phyloP scores from a whole-genome alignment of 2,888 invertebrate species.

The Mythimna loreyi region DNA sequence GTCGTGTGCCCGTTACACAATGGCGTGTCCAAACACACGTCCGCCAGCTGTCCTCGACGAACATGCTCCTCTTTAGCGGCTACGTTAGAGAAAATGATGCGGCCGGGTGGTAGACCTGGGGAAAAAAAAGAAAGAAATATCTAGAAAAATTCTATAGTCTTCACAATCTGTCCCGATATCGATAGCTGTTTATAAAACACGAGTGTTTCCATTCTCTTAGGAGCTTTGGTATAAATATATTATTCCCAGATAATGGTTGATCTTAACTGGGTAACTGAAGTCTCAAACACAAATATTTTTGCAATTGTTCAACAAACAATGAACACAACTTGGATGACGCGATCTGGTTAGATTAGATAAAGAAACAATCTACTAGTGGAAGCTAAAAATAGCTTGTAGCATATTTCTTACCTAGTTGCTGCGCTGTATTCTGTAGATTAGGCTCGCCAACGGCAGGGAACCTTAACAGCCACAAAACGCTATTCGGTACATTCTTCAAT shows the following conservation, averaged over 20 bases:
- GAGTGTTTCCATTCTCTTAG: not conserved
- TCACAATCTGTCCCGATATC: not conserved
- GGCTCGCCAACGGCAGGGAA: conserved; percentile 98
- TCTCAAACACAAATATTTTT: not conserved
- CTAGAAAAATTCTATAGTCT: not conserved
- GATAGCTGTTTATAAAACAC: conserved; percentile 4
- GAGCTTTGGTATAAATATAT: not conserved
- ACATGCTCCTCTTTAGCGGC: conserved; percentile 99
- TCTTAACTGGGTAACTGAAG: not conserved
- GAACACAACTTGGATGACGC: not conserved
- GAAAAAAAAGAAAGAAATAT: not conserved
- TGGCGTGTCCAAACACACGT: conserved; percentile 99
- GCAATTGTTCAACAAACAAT: not conserved
- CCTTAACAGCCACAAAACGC: conserved; percentile 98
- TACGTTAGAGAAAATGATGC: conserved; percentile 99
- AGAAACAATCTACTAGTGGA: not conserved
- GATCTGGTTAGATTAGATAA: conserved; percentile 1
- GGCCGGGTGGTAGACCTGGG: conserved; percentile 93
- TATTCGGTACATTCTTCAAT: conserved; percentile 98
- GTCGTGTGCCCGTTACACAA: conserved; percentile 99
- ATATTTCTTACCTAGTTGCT: conserved; percentile 92
- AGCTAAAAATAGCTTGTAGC: not conserved
- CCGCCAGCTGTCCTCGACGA: conserved; percentile 98
- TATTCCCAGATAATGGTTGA: conserved; percentile 4
- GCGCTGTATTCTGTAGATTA: conserved; percentile 95